These are phyloP conservation scores for Criorhina ranunculi DNA, from an alignment of 2,888 invertebrate species.

Conservation along the genomic window DNA sequence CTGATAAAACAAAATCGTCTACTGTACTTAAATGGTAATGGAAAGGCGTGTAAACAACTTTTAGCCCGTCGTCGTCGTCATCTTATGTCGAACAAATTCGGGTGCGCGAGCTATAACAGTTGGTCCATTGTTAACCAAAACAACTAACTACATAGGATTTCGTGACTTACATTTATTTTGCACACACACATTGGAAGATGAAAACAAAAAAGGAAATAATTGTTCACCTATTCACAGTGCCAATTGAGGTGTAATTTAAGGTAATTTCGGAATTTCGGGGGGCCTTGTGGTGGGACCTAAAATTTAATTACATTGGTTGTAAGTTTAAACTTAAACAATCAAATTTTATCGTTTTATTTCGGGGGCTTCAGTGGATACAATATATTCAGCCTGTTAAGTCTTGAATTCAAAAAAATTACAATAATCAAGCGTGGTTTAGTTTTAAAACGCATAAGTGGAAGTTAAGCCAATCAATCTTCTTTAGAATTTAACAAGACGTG, in stretches of 20 bases:
- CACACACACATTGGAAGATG: slow-evolving; percentile 8
- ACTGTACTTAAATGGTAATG: not conserved
- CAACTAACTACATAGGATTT: slow-evolving; percentile 29
- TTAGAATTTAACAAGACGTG: not conserved
- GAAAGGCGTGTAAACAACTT: slow-evolving; percentile 25
- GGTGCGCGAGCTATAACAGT: slow-evolving; percentile 23
- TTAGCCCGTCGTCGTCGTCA: slow-evolving; percentile 14
- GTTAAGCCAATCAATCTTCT: not conserved
- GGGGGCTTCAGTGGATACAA: not conserved
- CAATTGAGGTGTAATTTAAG: slow-evolving; percentile 68
- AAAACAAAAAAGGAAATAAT: slow-evolving; percentile 58
- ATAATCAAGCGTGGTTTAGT: not conserved
- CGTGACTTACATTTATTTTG: slow-evolving; percentile 18
- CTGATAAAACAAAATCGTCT: slow-evolving; percentile 6
- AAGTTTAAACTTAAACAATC: slow-evolving; percentile 34
- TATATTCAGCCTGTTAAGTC: not conserved
- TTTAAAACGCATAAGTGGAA: not conserved
- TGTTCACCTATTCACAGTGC: slow-evolving; percentile 54
- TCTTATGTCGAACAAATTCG: slow-evolving; percentile 15
- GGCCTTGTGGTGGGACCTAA: slow-evolving; percentile 35
- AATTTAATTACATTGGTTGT: not conserved
- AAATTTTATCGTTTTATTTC: slow-evolving; percentile 6
- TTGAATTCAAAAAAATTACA: not conserved
- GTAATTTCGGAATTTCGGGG: slow-evolving; percentile 32
- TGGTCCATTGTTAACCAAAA: slow-evolving; percentile 29